Evolutionary conservation across 1,140 invertebrate species (phyloP).

Genomic region (Leptinotarsa lineolata): DNA sequence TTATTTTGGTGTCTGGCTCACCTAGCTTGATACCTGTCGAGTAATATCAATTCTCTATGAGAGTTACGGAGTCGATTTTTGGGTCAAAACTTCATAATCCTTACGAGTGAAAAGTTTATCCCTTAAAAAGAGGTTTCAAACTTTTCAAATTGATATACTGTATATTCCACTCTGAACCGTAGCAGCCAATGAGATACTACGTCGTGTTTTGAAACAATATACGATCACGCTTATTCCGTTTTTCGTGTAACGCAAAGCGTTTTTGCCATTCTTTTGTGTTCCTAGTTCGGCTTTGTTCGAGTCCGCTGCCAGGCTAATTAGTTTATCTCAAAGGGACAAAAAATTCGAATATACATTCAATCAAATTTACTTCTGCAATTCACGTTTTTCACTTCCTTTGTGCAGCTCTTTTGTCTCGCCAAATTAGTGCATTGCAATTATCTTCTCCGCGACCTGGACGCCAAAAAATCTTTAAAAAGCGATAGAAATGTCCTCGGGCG

Average conservation of each 20-base stretch:
- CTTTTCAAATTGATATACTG: no score
- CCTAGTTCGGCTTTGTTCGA: background rate
- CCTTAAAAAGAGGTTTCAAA: no score
- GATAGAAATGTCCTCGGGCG: no score
- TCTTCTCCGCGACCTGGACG: background rate
- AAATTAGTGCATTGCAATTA: background rate
- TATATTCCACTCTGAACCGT: no score
- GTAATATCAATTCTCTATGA: no score
- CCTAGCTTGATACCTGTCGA: no score
- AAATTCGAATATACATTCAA: constrained; percentile 6
- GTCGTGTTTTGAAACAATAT: background rate
- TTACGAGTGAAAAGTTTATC: no score
- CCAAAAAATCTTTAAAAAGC: background rate
- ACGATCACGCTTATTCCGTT: background rate
- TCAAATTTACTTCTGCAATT: constrained; percentile 4
- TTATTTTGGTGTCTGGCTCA: no score
- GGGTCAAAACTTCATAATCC: no score
- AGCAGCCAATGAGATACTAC: no score
- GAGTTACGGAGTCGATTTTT: no score
- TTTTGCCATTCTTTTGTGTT: background rate
- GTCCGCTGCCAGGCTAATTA: background rate
- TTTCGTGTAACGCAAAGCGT: background rate
- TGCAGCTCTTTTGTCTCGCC: background rate
- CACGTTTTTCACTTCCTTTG: background rate
- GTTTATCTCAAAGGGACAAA: constrained; percentile 1